Base-by-base conservation (phyloP, 2,113 vertebrate genomes). In the Callospermophilus lateralis region DNA sequence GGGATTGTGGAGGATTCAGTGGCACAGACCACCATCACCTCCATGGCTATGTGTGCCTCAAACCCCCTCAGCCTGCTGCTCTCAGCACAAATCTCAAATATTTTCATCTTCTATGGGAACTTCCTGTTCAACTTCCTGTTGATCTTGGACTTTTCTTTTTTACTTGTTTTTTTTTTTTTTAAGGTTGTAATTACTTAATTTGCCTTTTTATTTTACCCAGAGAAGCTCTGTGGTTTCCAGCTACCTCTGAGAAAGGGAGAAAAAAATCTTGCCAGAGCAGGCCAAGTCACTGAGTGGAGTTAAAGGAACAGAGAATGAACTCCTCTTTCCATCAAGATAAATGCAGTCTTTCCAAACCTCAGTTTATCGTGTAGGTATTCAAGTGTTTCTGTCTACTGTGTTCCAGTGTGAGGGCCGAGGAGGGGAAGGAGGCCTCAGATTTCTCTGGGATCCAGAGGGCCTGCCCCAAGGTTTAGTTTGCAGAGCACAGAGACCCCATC, bases 81-180 rank as follows among this genome's bases (percentile, higher is more conserved):
- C 85, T 96, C 97, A 96, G 97, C 93, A 72, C 22, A 91, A 92
- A 90, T 97, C 80, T 93, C 97, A 97, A 93, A 97, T 98, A 96
- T 97, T 97, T 97, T 97, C 97, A 95, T 97, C 96, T 94, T 96
- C 97, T 98, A 58, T 97, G 98, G 97, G 97, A 98, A 97, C 97
- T 97, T 97, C 97, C 98, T 97, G 97, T 93, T 93, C 53, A 58
- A 89, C 61, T 98, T 98, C 97, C 98, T 97, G 97, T 98, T 97
- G 98, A 97, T 98, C 93, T 97, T 97, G 96, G 93, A 93, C 70
- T 97, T 94, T 96, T 93, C 79, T 94, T 90, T 96, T 87, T 80
- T 10, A 42, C 39, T 45, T 74, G 48, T 51, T 51, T 42, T 72
- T 76, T 80, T 89, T 89, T 93, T 86, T 96, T 92, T 72, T 1